Evolutionary conservation across 2,888 invertebrate genomes (phyloP), one percentile per base, ranked within the genome.

Genomic region (Chironomus tentans): DNA sequence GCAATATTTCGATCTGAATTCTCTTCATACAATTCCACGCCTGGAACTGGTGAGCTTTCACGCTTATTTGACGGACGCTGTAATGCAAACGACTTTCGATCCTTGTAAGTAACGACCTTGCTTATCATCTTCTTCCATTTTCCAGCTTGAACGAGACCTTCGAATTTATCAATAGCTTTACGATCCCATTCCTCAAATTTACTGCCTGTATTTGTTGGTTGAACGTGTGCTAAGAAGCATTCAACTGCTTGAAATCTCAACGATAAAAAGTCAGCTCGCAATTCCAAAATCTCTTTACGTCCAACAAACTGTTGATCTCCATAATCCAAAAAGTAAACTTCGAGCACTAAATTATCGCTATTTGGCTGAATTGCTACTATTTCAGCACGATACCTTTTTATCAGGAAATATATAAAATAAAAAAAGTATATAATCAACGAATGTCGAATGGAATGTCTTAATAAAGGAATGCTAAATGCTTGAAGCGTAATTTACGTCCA

Each of bases 291-390:
- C 77, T 92, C 88, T 73, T 87, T 86, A 3, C 87, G 87, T 0
- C 87, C 84, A 3, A 92, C 86, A 80, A 88, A 87, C 79, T 92
- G 91, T 77, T 88, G 89, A 83, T 96, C 94, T 0, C 96, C 96
- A 82, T 94, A 96, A 85, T 97, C 96, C 74, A 95, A 88, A 83
- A 90, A 95, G 82, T 92, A 93, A 38, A 95, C 87, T 80, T 90
- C 89, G 0, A 90, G 89, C 15, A 87, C 86, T 80, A 86, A 85
- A 78, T 90, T 87, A 21, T 87, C 87, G 79, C 88, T 88, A 81
- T 90, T 88, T 70, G 87, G 86, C 38, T 87, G 82, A 12, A 91
- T 84, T 77, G 88, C 87, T 75, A 90, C 85, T 5, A 96, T 89
- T 82, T 92, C 88, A 1, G 74, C 72, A 15, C 72, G 70, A 70